A percentile compares a stretch with the other conserved stretches of the same genome.
Conservation (phyloP, 1,140 invertebrate species). For the Panagrolaimus sp. region DNA sequence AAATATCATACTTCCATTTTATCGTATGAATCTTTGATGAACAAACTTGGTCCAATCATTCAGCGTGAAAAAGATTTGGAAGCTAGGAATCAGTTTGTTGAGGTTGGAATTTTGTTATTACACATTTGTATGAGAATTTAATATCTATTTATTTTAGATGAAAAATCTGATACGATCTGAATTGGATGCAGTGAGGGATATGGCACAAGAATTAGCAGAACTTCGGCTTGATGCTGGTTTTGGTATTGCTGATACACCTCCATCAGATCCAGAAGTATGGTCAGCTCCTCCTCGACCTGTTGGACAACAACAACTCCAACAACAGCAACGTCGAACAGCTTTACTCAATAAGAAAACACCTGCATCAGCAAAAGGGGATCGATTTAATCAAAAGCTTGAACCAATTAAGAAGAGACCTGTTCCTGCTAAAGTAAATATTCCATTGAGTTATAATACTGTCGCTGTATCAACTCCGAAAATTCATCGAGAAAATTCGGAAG, state of each 20-base stretch:
- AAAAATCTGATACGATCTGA: no score
- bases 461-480: background rate
- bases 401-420: slow-evolving; percentile 62
- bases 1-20: no score
- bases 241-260: slow-evolving; percentile 56
- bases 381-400: slow-evolving; percentile 1
- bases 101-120: no score
- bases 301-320: slow-evolving; percentile 61
- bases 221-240: no score
- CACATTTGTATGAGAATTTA: slow-evolving; percentile 54
- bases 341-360: no score
- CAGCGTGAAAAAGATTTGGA: no score
- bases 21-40: no score
- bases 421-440: background rate
- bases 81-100: no score
- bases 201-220: no score
- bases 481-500: background rate
- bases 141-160: background rate
- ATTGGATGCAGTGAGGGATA: no score
- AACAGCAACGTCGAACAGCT: background rate
- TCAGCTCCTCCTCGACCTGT: slow-evolving; percentile 79
- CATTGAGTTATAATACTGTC: background rate
- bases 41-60: no score
- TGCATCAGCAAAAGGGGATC: background rate
- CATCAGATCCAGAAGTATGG: slow-evolving; percentile 80